phyloP scores from a whole-genome alignment of 1,140 invertebrate species.

The Agrilus planipennis region DNA sequence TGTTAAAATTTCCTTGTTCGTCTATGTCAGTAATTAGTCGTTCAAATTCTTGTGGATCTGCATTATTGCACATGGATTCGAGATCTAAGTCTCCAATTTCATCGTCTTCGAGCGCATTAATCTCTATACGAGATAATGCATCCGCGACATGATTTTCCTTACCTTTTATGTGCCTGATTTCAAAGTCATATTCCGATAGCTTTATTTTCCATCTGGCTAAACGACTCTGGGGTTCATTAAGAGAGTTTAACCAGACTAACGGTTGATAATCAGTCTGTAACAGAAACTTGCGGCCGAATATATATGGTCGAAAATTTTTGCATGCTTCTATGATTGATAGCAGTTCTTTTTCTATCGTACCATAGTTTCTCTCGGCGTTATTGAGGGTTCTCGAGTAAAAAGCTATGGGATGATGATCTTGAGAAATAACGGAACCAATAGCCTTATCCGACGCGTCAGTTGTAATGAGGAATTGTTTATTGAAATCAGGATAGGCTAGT shows the following conservation, averaged over 20 bases:
- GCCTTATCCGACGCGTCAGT: constrained; percentile 14
- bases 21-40: too few species aligned
- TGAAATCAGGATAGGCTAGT: constrained; percentile 19
- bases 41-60: too few species aligned
- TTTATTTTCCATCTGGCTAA: constrained; percentile 35
- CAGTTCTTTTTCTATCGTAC: constrained; percentile 36
- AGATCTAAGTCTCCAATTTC: too few species aligned
- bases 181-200: constrained; percentile 28
- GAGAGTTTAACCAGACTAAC: constrained; percentile 33
- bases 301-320: constrained; percentile 32
- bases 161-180: constrained; percentile 24
- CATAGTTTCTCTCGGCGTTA: constrained; percentile 30
- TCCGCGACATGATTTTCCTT: background rate
- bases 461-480: constrained; percentile 14
- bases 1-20: too few species aligned
- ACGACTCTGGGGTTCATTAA: constrained; percentile 32
- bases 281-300: constrained; percentile 34
- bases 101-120: too few species aligned
- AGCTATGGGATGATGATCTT: constrained; percentile 17
- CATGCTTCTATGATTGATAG: constrained; percentile 35
- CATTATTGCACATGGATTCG: too few species aligned
- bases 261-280: constrained; percentile 37
- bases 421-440: constrained; percentile 19
- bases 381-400: constrained; percentile 18
- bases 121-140: too few species aligned